A percentile compares a stretch with the other conserved stretches of the same genome.
Evolutionary conservation across 2,797 vertebrate species (phyloP).

Genomic region (Rhynchotus rufescens): DNA sequence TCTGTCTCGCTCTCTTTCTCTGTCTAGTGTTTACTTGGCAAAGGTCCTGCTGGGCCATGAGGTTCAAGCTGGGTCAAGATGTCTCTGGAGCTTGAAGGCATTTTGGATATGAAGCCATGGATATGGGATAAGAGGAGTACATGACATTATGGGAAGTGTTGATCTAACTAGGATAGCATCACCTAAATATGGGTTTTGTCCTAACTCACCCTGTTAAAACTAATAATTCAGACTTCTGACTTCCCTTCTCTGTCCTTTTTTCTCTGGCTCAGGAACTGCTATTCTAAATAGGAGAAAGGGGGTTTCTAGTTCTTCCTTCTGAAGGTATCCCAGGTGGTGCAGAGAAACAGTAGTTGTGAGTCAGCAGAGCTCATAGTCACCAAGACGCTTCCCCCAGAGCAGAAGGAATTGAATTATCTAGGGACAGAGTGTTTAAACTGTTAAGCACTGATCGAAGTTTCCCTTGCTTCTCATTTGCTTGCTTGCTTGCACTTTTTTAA

Average conservation of each 20-base stretch:
- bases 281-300: background rate
- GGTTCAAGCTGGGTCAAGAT: background rate
- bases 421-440: background rate
- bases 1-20: background rate
- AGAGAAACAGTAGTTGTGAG: conserved; percentile 14
- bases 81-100: background rate
- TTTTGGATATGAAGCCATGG: background rate
- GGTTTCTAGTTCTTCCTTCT: background rate
- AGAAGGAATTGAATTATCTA: background rate
- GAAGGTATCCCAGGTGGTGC: background rate
- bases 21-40: background rate
- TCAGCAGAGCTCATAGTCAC: background rate
- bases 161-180: background rate
- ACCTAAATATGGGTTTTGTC: background rate
- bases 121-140: background rate
- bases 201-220: background rate
- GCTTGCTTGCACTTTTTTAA: background rate
- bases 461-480: background rate
- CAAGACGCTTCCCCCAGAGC: background rate
- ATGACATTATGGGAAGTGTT: background rate
- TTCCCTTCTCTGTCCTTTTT: background rate
- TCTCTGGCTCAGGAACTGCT: background rate
- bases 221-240: background rate
- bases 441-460: background rate
- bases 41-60: background rate